Evolutionary conservation across 2,797 vertebrate species (phyloP).

Genomic region (Vespertilio murinus): DNA sequence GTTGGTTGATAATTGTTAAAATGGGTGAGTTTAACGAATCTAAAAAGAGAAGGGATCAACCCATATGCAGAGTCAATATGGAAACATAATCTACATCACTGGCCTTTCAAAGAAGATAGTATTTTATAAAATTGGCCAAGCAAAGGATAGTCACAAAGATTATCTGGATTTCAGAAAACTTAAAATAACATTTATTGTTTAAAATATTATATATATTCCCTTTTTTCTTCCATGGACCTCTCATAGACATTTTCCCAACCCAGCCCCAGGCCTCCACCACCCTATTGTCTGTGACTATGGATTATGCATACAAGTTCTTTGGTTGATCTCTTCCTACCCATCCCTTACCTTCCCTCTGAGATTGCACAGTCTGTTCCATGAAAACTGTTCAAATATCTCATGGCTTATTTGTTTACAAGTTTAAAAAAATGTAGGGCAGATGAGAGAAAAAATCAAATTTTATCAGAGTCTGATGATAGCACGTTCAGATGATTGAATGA

Average conservation of each 20-base stretch:
- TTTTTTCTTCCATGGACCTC: too few species aligned
- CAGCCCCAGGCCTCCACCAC: too few species aligned
- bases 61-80: not conserved
- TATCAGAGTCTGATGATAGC: not conserved
- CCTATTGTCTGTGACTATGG: too few species aligned
- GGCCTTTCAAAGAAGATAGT: not conserved
- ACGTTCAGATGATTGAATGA: not conserved
- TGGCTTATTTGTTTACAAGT: not conserved
- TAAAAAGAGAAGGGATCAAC: not conserved
- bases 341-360: too few species aligned
- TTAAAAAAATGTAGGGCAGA: not conserved
- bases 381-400: not conserved
- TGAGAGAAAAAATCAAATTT: constrained; percentile 39
- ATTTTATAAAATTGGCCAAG: not conserved
- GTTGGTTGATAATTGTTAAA: not conserved
- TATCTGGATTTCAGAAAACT: not conserved
- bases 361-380: too few species aligned
- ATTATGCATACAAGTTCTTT: too few species aligned
- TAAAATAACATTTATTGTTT: too few species aligned
- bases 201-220: too few species aligned
- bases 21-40: not conserved
- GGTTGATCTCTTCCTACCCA: too few species aligned
- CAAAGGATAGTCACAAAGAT: not conserved
- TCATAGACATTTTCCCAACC: too few species aligned
- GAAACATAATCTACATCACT: not conserved